Evolutionary conservation across 1,140 invertebrate genomes (phyloP), one percentile per base, ranked within the genome.

Genomic region (Phymastichus coffea): DNA sequence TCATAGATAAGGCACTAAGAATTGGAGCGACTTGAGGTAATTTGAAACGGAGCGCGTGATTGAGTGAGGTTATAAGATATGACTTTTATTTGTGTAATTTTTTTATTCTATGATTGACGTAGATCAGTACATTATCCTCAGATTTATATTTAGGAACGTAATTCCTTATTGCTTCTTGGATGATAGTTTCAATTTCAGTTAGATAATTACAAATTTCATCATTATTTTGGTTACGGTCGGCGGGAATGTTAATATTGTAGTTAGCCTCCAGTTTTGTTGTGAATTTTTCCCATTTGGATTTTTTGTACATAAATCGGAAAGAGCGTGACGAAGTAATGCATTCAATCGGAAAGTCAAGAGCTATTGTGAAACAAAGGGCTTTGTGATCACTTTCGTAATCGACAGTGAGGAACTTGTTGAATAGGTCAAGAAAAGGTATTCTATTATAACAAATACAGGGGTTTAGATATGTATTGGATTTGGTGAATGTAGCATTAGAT

Each of bases 311-410:
- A 19, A 41, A 25, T 48, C 17, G 12, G n/a, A 30, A 19, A 3
- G 12, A 3, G 14, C 23, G 2, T 2, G 43, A 3, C 2, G 43
- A 23, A 2, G 12, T 7, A 20, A 43, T 17, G 2, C 0, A 1
- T 33, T 59, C 7, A n/a, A n/a, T 23, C 28, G 22, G 25, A 3
- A 49, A 19, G 3, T 26, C 10, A 30, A 49, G 15, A 4, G 25
- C 8, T 9, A 41, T 9, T 10, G 14, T 44, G 22, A 40, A 10
- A 2, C 41, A 2, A n/a, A 61, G 3, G n/a, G 63, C 63, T 17
- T 57, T 54, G 30, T 64, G 63, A n/a, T 64, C 57, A 17, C 63
- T 64, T 10, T 64, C 33, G 46, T 61, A 64, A 3, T 54, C 52
- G 9, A 54, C 22, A 40, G 44, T 54, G 3, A 35, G 7, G 12